Percentiles rank a stretch among this genome's conserved stretches.
Evolutionary conservation across 2,113 vertebrate species (phyloP).

Genomic region (Seriola rivoliana): DNA sequence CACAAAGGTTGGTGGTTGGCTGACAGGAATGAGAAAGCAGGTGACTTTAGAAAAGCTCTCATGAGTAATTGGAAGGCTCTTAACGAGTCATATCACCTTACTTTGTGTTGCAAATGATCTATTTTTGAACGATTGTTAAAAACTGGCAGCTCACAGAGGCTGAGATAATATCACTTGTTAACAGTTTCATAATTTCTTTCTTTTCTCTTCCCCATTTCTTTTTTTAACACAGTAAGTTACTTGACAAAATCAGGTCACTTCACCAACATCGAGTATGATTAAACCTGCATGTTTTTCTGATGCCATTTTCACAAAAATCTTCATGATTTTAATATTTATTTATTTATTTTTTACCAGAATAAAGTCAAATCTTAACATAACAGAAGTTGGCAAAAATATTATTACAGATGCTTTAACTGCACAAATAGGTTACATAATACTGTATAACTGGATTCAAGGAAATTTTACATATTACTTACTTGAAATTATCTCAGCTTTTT

Average conservation of each 20-base stretch:
- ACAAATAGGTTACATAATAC: background rate
- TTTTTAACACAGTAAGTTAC: background rate
- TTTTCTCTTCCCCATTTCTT: too few relatives aligned
- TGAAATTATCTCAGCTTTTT: background rate
- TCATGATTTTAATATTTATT: background rate
- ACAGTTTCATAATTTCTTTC: background rate
- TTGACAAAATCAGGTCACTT: background rate
- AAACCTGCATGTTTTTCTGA: background rate
- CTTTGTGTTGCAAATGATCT: slow-evolving; percentile 7
- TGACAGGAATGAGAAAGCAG: slow-evolving; percentile 18
- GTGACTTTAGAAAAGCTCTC: slow-evolving; percentile 29
- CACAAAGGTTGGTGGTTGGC: background rate
- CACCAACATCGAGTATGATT: background rate
- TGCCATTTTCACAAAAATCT: background rate
- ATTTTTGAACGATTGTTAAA: slow-evolving; percentile 1
- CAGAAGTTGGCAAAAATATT: background rate
- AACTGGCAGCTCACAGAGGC: background rate
- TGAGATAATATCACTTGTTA: background rate
- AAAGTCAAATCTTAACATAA: background rate
- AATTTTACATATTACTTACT: background rate
- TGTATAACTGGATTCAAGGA: background rate
- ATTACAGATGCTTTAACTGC: background rate
- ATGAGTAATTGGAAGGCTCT: slow-evolving; percentile 1
- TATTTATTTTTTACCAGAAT: background rate
- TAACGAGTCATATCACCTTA: slow-evolving; percentile 27